Conservation (phyloP, 2,888 invertebrate species). For the Nephrotoma flavescens region DNA sequence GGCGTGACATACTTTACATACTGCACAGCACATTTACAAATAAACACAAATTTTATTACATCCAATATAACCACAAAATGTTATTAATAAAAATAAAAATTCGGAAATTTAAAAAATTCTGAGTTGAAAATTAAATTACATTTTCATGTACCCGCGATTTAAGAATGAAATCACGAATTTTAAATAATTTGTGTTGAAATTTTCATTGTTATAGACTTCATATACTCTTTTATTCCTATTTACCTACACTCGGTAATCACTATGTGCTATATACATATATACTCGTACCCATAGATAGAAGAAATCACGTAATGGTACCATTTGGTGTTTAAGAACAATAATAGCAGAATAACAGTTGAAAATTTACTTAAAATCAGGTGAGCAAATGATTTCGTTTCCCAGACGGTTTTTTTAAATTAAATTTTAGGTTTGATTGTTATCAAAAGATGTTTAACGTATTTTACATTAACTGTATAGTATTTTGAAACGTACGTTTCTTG, state of each 20-base stretch:
- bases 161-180: not conserved
- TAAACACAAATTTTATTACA: not conserved
- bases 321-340: not conserved
- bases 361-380: not conserved
- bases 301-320: not conserved
- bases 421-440: no score
- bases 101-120: not conserved
- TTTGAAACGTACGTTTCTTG: no score
- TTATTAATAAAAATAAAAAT: not conserved
- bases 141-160: not conserved
- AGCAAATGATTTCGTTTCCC: not conserved
- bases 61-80: not conserved
- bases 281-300: not conserved
- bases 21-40: not conserved
- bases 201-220: not conserved
- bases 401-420: not conserved
- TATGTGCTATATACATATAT: not conserved
- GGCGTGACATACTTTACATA: not conserved
- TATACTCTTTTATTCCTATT: not conserved
- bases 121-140: not conserved
- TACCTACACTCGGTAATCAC: not conserved
- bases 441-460: no score
- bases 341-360: not conserved
- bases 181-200: not conserved
- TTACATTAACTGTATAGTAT: no score